A percentile compares a stretch with the other conserved stretches of the same genome.
Evolutionary conservation across 2,113 vertebrate genomes (phyloP).

Genomic region (Caloenas nicobarica): DNA sequence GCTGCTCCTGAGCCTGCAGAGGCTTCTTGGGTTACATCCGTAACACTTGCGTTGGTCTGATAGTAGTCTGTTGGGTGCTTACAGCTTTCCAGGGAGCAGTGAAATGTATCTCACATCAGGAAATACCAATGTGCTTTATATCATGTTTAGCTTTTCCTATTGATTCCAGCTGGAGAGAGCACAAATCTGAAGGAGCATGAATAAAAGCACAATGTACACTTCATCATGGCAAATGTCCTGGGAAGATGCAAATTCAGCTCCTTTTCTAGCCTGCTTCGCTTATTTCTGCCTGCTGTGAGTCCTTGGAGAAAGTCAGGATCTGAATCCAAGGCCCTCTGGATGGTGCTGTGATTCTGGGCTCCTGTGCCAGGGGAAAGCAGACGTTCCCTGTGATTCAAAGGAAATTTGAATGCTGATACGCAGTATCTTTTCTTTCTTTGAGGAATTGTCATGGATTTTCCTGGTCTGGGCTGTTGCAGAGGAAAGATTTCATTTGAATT

Average conservation of each 20-base stretch:
- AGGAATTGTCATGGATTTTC: not conserved
- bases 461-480: not conserved
- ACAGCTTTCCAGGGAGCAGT: not conserved
- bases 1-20: not conserved
- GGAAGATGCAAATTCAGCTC: not conserved
- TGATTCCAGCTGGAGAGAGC: conserved; percentile 27
- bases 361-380: not conserved
- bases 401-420: not conserved
- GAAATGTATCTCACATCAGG: conserved; percentile 8
- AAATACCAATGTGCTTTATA: conserved; percentile 29
- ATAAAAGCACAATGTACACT: not conserved
- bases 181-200: not conserved
- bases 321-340: not conserved
- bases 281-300: not conserved
- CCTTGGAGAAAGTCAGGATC: not conserved
- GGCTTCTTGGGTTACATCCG: not conserved
- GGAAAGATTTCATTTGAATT: not conserved
- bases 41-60: not conserved
- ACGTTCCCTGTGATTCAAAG: not conserved
- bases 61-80: not conserved
- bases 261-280: not conserved
- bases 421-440: not conserved
- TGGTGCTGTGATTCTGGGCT: not conserved
- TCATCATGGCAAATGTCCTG: not conserved
- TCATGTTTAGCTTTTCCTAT: not conserved